These are phyloP conservation scores for Eucriotettix oculatus DNA, from an alignment of 2,888 invertebrate species.

Conservation along the genomic window DNA sequence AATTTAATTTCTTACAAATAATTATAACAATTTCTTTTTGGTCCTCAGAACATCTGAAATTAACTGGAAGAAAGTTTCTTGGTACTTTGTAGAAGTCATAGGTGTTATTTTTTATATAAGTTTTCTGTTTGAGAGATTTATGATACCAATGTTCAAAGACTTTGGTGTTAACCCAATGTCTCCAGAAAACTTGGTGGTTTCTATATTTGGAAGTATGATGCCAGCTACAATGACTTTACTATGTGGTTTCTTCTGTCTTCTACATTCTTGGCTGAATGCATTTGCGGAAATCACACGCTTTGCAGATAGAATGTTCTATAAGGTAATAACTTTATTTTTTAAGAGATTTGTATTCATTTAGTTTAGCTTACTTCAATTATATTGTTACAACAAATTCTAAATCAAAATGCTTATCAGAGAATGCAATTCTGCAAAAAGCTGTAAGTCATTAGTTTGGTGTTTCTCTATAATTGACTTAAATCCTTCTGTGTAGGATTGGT, in stretches of 20 bases:
- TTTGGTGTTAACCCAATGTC: slow-evolving; percentile 32
- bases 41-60: slow-evolving; percentile 46
- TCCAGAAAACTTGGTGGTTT: slow-evolving; percentile 23
- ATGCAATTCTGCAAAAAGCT: too few species aligned
- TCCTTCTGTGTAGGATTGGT: slow-evolving; percentile 58
- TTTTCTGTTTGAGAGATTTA: slow-evolving; percentile 64
- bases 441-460: too few species aligned
- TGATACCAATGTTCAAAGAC: slow-evolving; percentile 48
- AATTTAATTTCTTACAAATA: neutral
- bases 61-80: slow-evolving; percentile 55
- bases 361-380: too few species aligned
- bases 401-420: too few species aligned
- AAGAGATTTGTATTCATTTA: neutral
- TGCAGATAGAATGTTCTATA: slow-evolving; percentile 69
- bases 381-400: too few species aligned
- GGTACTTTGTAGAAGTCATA: slow-evolving; percentile 55
- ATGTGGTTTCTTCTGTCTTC: slow-evolving; percentile 66
- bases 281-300: slow-evolving; percentile 80
- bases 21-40: slow-evolving; percentile 3
- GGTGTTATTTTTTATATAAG: slow-evolving; percentile 66
- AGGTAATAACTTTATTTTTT: slow-evolving; percentile 25
- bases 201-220: slow-evolving; percentile 52
- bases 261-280: slow-evolving; percentile 85
- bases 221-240: slow-evolving; percentile 55
- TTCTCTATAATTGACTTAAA: too few species aligned